Evolutionary conservation across 53 echinoderm and acorn worm species (phyloP), one percentile per base, ranked within the genome.

Genomic region (Zoroaster sp.): DNA sequence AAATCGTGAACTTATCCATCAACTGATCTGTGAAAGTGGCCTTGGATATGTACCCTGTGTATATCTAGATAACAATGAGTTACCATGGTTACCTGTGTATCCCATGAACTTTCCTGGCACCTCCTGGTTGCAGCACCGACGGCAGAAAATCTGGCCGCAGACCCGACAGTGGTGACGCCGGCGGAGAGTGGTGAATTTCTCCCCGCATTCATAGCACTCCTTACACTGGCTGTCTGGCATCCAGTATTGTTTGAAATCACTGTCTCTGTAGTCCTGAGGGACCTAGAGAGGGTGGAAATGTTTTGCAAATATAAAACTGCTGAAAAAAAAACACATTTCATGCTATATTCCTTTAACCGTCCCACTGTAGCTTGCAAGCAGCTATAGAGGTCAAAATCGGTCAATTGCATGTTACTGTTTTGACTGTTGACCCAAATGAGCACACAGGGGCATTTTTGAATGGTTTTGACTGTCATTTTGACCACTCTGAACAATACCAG

Each of bases 141-240:
- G 82, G 74, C 97, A 97, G 74, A 97, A 95, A 9, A 97, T 95
- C 91, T 97, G 97, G 18, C 97, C 97, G 51, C 97, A 97, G 9
- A 97, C 92, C 10, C 97, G 82, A 72, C 97, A 97, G 55, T 97
- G 97, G 78, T 97, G 97, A 21, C 97, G 91, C 15, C 97, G 91
- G 59, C 94, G 92, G 68, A 97, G 94, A 1, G 97, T 95, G 33
- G 95, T 97, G 77, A 97, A 97, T 63, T 94, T 95, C 88, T 97
- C 97, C 17, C 95, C 94, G 32, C 97, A 97, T 30, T 97, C 97
- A 51, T 97, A 97, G 89, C 97, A 97, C 51, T 97, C 97, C 66
- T 97, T 97, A 34, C 97, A 97, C 59, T 97, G 95, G 51, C 97
- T 97, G 71, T 97, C 97, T 38, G 97, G 97, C 97, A 97, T 97